Percentiles rank a stretch among this genome's conserved stretches.
phyloP scores from a whole-genome alignment of 2,113 vertebrate species.

The Nothocercus nigrocapillus region DNA sequence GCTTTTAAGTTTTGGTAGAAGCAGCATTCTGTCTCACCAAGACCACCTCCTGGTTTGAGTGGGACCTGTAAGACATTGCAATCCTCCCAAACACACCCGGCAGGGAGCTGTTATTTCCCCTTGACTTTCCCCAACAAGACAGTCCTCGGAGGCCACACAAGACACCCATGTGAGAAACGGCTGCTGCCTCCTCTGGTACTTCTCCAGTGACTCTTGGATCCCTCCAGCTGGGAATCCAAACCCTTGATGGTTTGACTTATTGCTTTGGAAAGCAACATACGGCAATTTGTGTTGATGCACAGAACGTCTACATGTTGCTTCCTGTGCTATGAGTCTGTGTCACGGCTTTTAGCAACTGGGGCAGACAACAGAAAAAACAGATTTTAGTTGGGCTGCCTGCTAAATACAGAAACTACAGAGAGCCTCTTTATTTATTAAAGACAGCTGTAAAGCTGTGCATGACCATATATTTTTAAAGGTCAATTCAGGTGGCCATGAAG shows the following conservation, averaged over 20 bases:
- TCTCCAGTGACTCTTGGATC: background rate
- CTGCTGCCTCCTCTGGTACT: background rate
- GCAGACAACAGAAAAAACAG: constrained; percentile 12
- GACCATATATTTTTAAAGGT: background rate
- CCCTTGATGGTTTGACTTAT: background rate
- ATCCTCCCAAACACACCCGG: background rate
- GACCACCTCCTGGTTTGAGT: background rate
- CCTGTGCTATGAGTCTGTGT: background rate
- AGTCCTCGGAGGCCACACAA: rapidly evolving
- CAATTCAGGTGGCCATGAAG: background rate
- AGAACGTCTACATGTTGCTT: background rate
- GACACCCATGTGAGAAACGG: background rate
- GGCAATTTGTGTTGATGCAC: background rate
- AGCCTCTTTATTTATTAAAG: constrained; percentile 25
- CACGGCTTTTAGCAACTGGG: constrained; percentile 16
- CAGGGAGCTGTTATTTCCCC: background rate
- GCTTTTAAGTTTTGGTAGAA: background rate
- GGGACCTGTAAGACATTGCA: background rate
- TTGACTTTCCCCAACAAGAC: background rate
- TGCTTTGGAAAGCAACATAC: background rate
- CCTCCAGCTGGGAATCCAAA: background rate
- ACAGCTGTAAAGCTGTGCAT: background rate
- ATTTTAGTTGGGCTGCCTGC: background rate
- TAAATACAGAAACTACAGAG: background rate
- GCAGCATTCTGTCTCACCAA: background rate